Evolutionary conservation across 2,113 vertebrate species (phyloP), one percentile per base, ranked within the genome.

Genomic region (Lipophrys pholis): DNA sequence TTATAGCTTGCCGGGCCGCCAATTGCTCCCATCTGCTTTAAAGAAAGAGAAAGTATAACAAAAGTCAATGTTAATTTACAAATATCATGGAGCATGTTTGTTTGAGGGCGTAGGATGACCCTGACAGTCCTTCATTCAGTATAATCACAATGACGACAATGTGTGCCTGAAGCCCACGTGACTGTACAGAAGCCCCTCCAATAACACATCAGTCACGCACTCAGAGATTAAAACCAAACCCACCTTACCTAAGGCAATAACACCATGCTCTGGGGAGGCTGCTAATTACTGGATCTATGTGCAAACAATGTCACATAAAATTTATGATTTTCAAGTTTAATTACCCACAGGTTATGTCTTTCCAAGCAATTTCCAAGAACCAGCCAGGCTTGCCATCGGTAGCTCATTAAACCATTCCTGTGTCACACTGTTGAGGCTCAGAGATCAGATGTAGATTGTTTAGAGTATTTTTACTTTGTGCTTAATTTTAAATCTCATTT

Each of bases 221-320:
- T 85, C 68, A 51, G 61, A 88, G 83, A 88, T 81, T 78, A 85
- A 74, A 87, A 80, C 17, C 76, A 79, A 79, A 72, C 54, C 74
- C 16, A 71, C 64, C 73, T 62, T 15, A 89, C 91, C 89, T 77
- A 9, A 59, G 80, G 87, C 88, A 50, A 54, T 40, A 45, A 21
- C 78, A 58, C 54, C 43, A 54, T 60, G 56, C 78, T 80, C 75
- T 49, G 6, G 43, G 9, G 69, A 81, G 53, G 42, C 48, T 64
- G 81, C 75, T 92, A 83, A 90, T 91, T 89, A 75, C 78, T 73
- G 67, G n/a, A 60, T 81, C 56, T 79, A 85, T 69, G 78, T 81
- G 79, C 69, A 82, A 82, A 86, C 68, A 83, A 52, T 83, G 79
- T 82, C 81, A 91, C 68, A 59, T 60, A 55, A 69, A 83, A 92